Percentiles rank a stretch among this genome's conserved stretches.
phyloP scores from a whole-genome alignment of 2,113 vertebrate species.

The Rafetus swinhoei region DNA sequence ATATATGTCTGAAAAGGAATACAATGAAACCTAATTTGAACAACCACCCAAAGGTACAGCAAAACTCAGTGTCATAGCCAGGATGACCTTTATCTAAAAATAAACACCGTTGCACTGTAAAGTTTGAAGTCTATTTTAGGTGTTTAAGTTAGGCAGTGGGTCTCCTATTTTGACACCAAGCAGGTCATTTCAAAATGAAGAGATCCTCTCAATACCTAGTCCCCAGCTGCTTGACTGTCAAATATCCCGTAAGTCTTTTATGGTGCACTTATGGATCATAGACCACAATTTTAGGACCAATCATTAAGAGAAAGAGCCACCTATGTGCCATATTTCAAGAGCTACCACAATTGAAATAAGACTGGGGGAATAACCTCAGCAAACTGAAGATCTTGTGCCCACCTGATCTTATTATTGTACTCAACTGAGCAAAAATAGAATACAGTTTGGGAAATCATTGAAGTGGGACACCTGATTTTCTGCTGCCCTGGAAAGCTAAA shows the following conservation, averaged over 20 bases:
- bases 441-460: background rate
- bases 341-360: background rate
- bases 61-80: background rate
- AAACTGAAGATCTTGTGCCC: background rate
- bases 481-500: background rate
- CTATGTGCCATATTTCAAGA: background rate
- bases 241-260: background rate
- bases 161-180: background rate
- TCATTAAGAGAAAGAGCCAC: rapidly evolving
- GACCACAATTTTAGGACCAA: background rate
- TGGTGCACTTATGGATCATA: background rate
- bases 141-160: background rate
- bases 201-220: background rate
- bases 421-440: background rate
- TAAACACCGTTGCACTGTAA: background rate
- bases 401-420: background rate
- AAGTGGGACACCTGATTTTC: background rate
- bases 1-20: background rate
- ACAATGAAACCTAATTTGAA: background rate
- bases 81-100: background rate
- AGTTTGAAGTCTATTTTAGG: background rate
- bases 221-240: background rate
- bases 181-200: background rate
- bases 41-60: background rate
- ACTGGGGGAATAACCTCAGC: background rate